Conservation (phyloP, 2,888 invertebrate species). For the Idaea straminata region DNA sequence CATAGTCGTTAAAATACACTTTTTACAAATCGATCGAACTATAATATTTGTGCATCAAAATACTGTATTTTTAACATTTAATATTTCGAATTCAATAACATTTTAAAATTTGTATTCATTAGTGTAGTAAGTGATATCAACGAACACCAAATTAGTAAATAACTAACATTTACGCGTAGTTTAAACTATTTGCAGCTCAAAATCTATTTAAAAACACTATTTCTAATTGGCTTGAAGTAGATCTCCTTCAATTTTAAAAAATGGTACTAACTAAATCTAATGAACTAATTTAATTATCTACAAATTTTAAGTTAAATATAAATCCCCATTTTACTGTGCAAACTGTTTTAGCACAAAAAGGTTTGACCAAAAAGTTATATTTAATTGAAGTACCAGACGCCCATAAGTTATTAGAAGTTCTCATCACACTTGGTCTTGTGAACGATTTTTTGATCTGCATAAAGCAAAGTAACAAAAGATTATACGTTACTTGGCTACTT, state of each 20-base stretch:
- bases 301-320: neutral
- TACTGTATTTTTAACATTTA: neutral
- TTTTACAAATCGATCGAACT: too few relatives aligned
- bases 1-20: too few relatives aligned
- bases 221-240: neutral
- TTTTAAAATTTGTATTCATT: neutral
- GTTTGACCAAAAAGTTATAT: too few relatives aligned
- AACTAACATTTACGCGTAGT: neutral
- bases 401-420: too few relatives aligned
- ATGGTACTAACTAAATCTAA: neutral
- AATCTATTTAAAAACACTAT: neutral
- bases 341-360: too few relatives aligned
- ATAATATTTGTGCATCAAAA: neutral
- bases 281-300: neutral
- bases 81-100: neutral
- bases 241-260: neutral
- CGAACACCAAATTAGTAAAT: slow-evolving; percentile 2
- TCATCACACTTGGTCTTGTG: too few relatives aligned
- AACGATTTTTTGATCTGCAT: too few relatives aligned
- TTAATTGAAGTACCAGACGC: too few relatives aligned
- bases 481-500: too few relatives aligned
- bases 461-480: too few relatives aligned
- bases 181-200: neutral
- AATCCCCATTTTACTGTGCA: neutral
- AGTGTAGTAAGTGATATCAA: slow-evolving; percentile 9